phyloP scores from a whole-genome alignment of 2,888 invertebrate species.

The Dascillus cervinus region DNA sequence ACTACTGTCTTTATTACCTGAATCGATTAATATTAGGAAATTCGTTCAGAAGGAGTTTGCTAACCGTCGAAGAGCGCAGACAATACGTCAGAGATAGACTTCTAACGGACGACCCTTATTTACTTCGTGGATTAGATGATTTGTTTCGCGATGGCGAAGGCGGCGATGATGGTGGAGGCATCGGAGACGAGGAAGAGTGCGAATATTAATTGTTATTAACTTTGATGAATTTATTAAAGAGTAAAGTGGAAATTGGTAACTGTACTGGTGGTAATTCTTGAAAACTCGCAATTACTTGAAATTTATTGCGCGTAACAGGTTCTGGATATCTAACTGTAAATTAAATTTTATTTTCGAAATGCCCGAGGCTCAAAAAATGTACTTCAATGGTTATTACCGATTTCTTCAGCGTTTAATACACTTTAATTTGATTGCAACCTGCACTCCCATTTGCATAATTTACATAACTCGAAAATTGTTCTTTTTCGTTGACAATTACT shows the following conservation, averaged over 20 bases:
- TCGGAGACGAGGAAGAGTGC: not conserved
- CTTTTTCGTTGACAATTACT: too few species aligned
- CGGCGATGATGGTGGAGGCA: slow-evolving; percentile 1
- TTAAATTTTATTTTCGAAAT: not conserved
- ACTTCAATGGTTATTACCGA: too few species aligned
- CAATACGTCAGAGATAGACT: slow-evolving; percentile 8
- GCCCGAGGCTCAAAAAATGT: too few species aligned
- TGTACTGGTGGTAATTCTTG: slow-evolving; percentile 4
- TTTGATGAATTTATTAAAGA: not conserved
- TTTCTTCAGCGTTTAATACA: too few species aligned
- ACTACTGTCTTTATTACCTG: slow-evolving; percentile 8
- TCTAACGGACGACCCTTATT: slow-evolving; percentile 7
- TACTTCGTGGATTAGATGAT: slow-evolving; percentile 5
- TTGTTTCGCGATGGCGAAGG: slow-evolving; percentile 3
- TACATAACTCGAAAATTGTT: too few species aligned
- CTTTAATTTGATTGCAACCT: too few species aligned
- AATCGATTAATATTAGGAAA: slow-evolving; percentile 16
- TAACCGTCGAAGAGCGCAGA: not conserved
- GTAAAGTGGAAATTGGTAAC: slow-evolving; percentile 4
- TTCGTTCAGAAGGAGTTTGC: slow-evolving; percentile 6
- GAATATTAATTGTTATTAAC: not conserved
- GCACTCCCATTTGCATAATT: too few species aligned
- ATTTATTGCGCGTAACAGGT: slow-evolving; percentile 1
- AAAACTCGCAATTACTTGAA: slow-evolving; percentile 3
- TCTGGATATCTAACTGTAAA: not conserved